phyloP scores from a whole-genome alignment of 2,113 vertebrate species.

The Paralichthys olivaceus region DNA sequence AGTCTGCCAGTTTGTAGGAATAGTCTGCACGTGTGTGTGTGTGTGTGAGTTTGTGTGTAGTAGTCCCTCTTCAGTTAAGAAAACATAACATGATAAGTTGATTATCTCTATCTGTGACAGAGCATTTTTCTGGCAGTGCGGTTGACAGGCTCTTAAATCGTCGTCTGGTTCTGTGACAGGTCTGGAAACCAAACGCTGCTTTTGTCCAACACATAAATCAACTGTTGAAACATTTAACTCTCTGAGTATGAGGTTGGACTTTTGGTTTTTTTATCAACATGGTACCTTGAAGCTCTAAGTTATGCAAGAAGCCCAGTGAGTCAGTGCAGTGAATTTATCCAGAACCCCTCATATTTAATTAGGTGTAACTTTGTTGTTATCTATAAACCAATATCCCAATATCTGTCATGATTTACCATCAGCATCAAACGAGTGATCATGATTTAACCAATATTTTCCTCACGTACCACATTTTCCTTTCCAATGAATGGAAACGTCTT shows the following conservation, averaged over 20 bases:
- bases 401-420: too few species aligned
- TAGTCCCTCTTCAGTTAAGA: conserved; percentile 16
- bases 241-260: not conserved
- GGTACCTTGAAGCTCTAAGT: not conserved
- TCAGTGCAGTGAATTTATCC: not conserved
- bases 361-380: not conserved
- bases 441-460: too few species aligned
- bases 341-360: not conserved
- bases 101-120: conserved; percentile 38
- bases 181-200: conserved; percentile 29
- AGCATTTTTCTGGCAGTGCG: conserved; percentile 6
- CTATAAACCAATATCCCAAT: not conserved
- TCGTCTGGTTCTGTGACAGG: conserved; percentile 18
- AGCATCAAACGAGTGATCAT: too few species aligned
- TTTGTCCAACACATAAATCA: conserved; percentile 21
- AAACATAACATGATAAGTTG: conserved; percentile 16
- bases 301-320: not conserved
- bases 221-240: not conserved
- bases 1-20: conserved; percentile 20
- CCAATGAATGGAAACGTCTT: too few species aligned
- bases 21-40: not conserved
- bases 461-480: too few species aligned
- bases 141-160: conserved; percentile 35
- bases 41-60: not conserved
- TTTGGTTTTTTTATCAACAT: conserved; percentile 16